These are phyloP conservation scores for crab-eating macaque (Macaca fascicularis) DNA, from an alignment of 2,113 vertebrate species.

Conservation along the genomic window T2T-MFA8v1.1 NC_088375.1:147402001-147402500, in stretches of 20 bases:
- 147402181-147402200: slow-evolving; percentile 36
- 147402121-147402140: neutral
- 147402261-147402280: slow-evolving; percentile 35
- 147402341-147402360: slow-evolving; percentile 68
- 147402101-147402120: neutral
- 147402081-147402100: neutral
- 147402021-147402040: neutral
- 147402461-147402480: slow-evolving; percentile 54
- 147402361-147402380: slow-evolving; percentile 71
- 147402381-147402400: slow-evolving; percentile 71
- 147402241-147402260: slow-evolving; percentile 1
- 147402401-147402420: slow-evolving; percentile 70
- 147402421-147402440: slow-evolving; percentile 70
- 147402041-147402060: slow-evolving; percentile 45
- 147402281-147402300: slow-evolving; percentile 50
- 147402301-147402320: slow-evolving; percentile 52
- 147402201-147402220: slow-evolving; percentile 46
- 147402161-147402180: neutral
- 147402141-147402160: neutral
- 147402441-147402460: slow-evolving; percentile 69
- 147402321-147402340: slow-evolving; percentile 65
- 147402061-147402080: neutral
- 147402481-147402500: slow-evolving; percentile 8
- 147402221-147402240: slow-evolving; percentile 56
- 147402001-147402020: neutral